Conservation (phyloP, 2,888 invertebrate genomes). For the Hyppa rectilinea region DNA sequence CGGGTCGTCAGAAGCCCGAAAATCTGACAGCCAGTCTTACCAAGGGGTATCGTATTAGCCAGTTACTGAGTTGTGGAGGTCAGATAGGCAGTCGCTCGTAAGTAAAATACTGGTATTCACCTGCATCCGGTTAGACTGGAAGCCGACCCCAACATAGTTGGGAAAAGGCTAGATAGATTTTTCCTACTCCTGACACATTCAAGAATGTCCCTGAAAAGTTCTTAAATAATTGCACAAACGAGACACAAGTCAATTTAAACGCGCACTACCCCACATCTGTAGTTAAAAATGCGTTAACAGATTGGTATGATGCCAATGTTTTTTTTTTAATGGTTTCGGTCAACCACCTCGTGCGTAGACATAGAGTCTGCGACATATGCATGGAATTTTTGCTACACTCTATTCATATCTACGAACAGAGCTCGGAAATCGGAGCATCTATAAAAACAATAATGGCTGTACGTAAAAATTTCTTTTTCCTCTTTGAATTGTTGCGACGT, state of each 20-base stretch:
- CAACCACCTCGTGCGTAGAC: constrained; percentile 70
- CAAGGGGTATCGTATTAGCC: too few species aligned
- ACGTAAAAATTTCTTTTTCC: constrained; percentile 24
- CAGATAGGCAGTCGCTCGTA: too few species aligned
- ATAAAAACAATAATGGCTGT: constrained; percentile 50
- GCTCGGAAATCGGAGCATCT: constrained; percentile 46
- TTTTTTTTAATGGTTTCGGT: constrained; percentile 67
- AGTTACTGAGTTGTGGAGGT: too few species aligned
- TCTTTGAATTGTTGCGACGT: constrained; percentile 13
- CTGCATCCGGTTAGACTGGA: too few species aligned
- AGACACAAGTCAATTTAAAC: constrained; percentile 26
- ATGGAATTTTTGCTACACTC: constrained; percentile 47
- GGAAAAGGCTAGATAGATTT: too few species aligned
- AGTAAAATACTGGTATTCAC: too few species aligned
- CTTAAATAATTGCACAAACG: background rate
- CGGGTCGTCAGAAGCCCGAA: too few species aligned
- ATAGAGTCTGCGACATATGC: constrained; percentile 60
- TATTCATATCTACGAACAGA: constrained; percentile 45
- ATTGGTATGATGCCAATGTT: constrained; percentile 70
- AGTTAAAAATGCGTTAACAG: constrained; percentile 56
- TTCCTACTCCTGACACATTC: background rate
- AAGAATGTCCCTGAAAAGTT: background rate
- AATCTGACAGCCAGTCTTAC: too few species aligned
- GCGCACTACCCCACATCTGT: constrained; percentile 50
- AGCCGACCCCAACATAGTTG: too few species aligned